Evolutionary conservation across 2,888 invertebrate species (phyloP).

Genomic region (Cataglyphis livida): DNA sequence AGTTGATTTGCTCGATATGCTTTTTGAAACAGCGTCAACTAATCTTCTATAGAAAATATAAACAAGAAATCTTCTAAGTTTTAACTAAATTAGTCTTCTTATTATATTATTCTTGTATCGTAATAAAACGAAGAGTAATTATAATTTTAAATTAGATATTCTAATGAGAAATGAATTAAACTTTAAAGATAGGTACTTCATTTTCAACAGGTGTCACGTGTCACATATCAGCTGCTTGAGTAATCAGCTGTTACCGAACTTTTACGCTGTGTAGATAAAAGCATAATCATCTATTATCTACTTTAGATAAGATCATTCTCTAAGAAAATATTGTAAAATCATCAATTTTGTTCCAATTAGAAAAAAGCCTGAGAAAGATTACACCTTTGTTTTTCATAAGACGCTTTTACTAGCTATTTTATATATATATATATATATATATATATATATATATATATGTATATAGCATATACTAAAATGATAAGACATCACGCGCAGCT

Average conservation of each 20-base stretch:
- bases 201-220: slow-evolving; percentile 25
- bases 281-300: neutral
- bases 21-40: neutral
- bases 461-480: too few relatives aligned
- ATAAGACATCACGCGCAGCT: too few relatives aligned
- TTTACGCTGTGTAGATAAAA: neutral
- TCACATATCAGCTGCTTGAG: neutral
- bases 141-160: neutral
- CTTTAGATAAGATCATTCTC: neutral
- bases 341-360: neutral
- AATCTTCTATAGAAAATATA: neutral
- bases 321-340: neutral
- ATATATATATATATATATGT: too few relatives aligned
- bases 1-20: neutral
- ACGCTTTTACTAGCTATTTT: too few relatives aligned
- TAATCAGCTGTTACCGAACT: neutral
- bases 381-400: too few relatives aligned
- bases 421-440: too few relatives aligned
- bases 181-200: neutral
- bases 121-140: neutral
- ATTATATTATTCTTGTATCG: neutral
- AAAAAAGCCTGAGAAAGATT: too few relatives aligned
- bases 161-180: neutral
- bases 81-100: neutral
- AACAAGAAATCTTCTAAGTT: neutral